Conservation (phyloP, 2,113 vertebrate genomes). For the Hemichromis elongatus region DNA sequence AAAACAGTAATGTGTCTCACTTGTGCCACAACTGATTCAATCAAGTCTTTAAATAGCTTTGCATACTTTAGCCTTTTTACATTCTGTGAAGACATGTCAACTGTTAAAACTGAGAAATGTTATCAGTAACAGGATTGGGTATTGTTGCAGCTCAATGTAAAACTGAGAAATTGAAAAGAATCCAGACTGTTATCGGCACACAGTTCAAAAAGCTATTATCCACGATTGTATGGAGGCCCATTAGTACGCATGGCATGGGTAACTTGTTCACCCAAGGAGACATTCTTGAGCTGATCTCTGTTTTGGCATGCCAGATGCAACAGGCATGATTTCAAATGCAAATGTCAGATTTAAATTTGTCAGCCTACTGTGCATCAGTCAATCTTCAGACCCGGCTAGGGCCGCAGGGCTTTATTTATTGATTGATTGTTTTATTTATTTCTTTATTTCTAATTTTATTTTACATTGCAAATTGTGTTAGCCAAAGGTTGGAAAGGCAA, state of each 20-base stretch:
- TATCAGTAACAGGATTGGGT: neutral
- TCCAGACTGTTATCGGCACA: neutral
- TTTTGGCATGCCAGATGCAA: neutral
- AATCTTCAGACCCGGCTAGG: too few relatives aligned
- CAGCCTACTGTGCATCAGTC: neutral
- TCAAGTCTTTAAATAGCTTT: neutral
- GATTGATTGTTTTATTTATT: neutral
- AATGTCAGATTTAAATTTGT: neutral
- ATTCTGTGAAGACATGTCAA: neutral
- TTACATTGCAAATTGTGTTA: neutral
- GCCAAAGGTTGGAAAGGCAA: neutral
- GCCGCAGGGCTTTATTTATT: neutral
- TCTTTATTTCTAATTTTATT: slow-evolving; percentile 17
- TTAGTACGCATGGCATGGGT: neutral
- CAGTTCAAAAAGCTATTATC: neutral
- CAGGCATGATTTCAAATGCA: neutral
- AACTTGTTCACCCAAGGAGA: neutral
- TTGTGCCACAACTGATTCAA: neutral
- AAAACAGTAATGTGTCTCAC: neutral
- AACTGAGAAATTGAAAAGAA: neutral
- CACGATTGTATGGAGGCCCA: neutral
- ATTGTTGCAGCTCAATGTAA: neutral
- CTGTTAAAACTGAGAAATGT: neutral
- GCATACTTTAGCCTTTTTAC: neutral
- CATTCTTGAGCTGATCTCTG: neutral